Evolutionary conservation across 1,140 invertebrate genomes (phyloP), one percentile per base, ranked within the genome.

Genomic region (Mamestra configurata): DNA sequence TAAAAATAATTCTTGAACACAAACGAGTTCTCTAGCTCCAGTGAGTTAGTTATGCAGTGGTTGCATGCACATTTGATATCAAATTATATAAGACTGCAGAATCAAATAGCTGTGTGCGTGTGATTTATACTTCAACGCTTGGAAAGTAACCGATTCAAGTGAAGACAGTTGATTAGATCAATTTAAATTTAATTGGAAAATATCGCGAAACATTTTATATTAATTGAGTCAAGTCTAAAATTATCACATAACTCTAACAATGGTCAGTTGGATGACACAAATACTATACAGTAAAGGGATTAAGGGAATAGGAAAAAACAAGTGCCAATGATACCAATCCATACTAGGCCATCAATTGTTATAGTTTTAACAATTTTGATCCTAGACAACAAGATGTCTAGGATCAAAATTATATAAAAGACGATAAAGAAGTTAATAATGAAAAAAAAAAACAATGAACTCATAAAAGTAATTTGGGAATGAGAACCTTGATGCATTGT

Each of bases 1-100:
- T 59, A 46, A 79, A 79, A 79, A 53, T 71, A 79, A 31, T 77
- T 68, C 8, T 55, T 22, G 70, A 73, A 57, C 61, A 43, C 4
- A 71, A 79, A 79, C 77, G 22, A 71, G 77, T 79, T 79, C 51
- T 79, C 66, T 59, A 79, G 24, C 51, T 46, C 20, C 22, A 40
- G n/a, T 68, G n/a, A 51, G 76, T 57, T 78, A 22, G 43, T 70
- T 43, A 66, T 80, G 73, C 73, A 46, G 43, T 49, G 18, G 20
- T 73, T 49, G 59, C 37, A 49, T 64, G 59, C 59, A 18, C 40
- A 70, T 46, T 43, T 75, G 8, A 43, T 57, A 40, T 73, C 31
- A 57, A 57, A 57, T 73, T 73, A 40, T 57, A 37, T 57, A 73
- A 73, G 31, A 40, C 27, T 73, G 46, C 68, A 53, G 68, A 71